A percentile compares a stretch with the other conserved stretches of the same genome.
Conservation (phyloP, 2,797 vertebrate species). For the Sparus aurata region DNA sequence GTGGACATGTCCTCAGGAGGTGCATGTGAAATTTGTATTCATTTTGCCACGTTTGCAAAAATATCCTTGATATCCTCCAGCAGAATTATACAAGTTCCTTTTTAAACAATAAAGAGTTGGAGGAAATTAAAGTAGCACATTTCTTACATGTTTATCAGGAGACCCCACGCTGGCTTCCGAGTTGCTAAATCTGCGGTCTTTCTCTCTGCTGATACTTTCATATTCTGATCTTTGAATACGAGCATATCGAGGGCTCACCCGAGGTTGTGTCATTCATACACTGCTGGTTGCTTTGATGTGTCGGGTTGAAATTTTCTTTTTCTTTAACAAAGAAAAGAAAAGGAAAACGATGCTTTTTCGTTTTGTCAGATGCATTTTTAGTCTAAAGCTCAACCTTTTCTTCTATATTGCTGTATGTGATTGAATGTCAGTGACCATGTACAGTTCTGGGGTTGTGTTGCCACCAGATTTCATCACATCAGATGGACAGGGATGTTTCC, state of each 20-base stretch:
- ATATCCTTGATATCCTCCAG: conserved; percentile 23
- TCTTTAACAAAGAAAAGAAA: conserved; percentile 4
- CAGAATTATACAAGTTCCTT: conserved; percentile 35
- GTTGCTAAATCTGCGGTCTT: conserved; percentile 38
- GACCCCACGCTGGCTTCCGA: conserved; percentile 24
- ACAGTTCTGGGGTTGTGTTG: not conserved
- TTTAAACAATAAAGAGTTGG: conserved; percentile 40
- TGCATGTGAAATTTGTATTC: not conserved
- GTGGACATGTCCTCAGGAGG: conserved; percentile 24
- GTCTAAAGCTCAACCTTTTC: not conserved
- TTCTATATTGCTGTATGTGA: not conserved
- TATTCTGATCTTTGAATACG: conserved; percentile 16
- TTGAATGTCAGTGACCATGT: not conserved
- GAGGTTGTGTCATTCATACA: conserved; percentile 20
- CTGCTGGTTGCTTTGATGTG: conserved; percentile 39
- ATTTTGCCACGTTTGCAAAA: conserved; percentile 39
- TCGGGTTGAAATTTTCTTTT: conserved; percentile 18
- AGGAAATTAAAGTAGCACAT: conserved; percentile 40
- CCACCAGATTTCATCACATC: conserved; percentile 24
- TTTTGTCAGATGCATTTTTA: conserved; percentile 16
- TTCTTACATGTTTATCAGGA: conserved; percentile 28
- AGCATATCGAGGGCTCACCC: conserved; percentile 13
- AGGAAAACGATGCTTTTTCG: not conserved
- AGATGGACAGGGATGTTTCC: conserved; percentile 8
- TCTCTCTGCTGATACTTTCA: conserved; percentile 24